Percentiles rank a stretch among this genome's conserved stretches.
Conservation (phyloP, 2,888 invertebrate species). For the Cerastis leucographa region DNA sequence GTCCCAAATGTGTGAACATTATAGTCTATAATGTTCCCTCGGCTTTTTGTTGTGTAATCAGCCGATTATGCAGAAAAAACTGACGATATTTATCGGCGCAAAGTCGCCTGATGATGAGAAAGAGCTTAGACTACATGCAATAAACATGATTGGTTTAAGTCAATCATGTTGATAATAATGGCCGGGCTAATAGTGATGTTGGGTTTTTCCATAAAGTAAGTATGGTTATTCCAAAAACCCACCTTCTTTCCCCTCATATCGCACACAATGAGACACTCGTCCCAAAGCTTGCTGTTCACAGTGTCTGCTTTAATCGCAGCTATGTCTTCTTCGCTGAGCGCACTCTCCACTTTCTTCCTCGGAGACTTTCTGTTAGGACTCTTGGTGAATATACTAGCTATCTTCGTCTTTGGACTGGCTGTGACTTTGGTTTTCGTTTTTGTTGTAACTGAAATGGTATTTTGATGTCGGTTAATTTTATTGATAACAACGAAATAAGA, state of each 20-base stretch:
- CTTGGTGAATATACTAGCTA: conserved; percentile 52
- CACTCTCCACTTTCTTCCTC: conserved; percentile 63
- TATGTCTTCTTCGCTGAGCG: conserved; percentile 79
- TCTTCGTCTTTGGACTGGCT: conserved; percentile 39
- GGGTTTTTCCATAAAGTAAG: neutral
- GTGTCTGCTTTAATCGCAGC: conserved; percentile 88
- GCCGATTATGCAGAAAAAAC: no score
- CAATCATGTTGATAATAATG: no score
- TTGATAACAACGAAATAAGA: neutral
- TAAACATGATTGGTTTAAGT: no score
- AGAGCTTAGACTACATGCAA: no score
- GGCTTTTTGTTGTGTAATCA: no score
- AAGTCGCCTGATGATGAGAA: no score
- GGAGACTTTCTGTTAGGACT: conserved; percentile 62
- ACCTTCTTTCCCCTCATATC: conserved; percentile 88
- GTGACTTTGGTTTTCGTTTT: conserved; percentile 44
- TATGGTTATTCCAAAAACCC: neutral
- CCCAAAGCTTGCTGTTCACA: conserved; percentile 93
- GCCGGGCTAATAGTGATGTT: no score
- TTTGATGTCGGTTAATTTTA: neutral
- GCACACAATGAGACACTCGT: conserved; percentile 89
- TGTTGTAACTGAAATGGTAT: conserved; percentile 47
- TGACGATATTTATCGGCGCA: no score
- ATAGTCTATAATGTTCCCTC: no score
- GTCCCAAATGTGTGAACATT: no score